Evolutionary conservation across 1,140 invertebrate species (phyloP), one percentile per base, ranked within the genome.

Genomic region (Drosophila jambulina): DNA sequence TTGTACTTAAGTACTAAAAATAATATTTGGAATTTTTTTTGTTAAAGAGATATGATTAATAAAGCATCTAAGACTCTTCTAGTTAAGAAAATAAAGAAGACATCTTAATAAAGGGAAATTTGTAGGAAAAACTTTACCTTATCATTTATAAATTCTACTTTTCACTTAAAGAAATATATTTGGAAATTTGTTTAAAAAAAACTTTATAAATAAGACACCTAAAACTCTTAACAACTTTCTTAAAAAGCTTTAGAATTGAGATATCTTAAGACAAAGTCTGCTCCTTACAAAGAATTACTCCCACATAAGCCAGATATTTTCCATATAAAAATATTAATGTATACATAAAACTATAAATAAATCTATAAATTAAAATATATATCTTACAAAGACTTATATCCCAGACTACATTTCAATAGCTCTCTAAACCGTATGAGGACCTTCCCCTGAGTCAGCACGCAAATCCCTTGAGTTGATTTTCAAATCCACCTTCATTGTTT

Each of bases 401-500:
- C 12, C 2, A 8, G 15, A 27, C 4, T 6, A 19, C 0, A 34
- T 19, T 12, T 27, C 3, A 23, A 13, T 1, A 49, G 10, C 46
- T 27, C 25, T 10, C 17, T 8, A 40, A 40, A 40, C 38, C 38
- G 3, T n/a, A 8, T 8, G 38, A 40, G 8, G 9, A 21, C 10
- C 10, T 2, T 5, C 9, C 4, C 42, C 19, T 21, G 8, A 43
- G 40, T 43, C n/a, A 43, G 19, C 40, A 43, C n/a, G 43, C 64
- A 70, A 71, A 72, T 43, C 65, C 29, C 48, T n/a, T 6, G 29
- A 42, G 59, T 42, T 32, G 23, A 5, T 9, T 45, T 45, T 25
- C 29, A 36, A 46, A 42, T 62, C 19, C n/a, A 13, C 34, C 51
- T 13, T n/a, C 12, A 15, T n/a, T 91, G 77, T 91, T 91, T 85